These are phyloP conservation scores for Serranus cabrilla DNA, from an alignment of 2,797 vertebrate species.

Conservation along the genomic window DNA sequence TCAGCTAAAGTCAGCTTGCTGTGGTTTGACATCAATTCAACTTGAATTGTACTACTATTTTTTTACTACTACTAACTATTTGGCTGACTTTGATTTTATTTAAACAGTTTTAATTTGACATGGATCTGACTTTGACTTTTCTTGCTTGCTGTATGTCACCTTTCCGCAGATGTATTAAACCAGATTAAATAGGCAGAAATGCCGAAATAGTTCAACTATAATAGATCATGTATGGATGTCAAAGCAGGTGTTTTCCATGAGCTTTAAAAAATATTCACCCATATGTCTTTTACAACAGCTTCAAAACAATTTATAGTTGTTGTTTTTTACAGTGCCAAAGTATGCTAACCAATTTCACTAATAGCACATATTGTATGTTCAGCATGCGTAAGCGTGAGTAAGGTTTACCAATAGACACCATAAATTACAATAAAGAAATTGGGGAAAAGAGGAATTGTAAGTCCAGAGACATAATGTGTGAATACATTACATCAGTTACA, in stretches of 20 bases:
- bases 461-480: background rate
- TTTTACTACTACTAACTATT: no score
- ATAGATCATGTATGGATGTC: background rate
- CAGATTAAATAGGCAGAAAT: background rate
- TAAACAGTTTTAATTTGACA: background rate
- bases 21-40: background rate
- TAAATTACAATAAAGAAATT: no score
- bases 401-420: no score
- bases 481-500: background rate
- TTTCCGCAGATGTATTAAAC: background rate
- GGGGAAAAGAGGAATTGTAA: background rate
- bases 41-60: background rate
- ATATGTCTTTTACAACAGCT: no score
- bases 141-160: background rate
- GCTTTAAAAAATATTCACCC: background rate
- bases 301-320: no score
- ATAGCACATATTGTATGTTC: no score
- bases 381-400: no score
- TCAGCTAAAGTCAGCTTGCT: background rate
- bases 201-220: background rate
- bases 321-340: no score
- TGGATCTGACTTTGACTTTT: background rate
- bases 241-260: background rate
- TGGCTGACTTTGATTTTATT: conserved; percentile 1
- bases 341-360: no score